Conservation (phyloP, 64 coral and sea anemone genomes). For the Acropora yongei region DNA sequence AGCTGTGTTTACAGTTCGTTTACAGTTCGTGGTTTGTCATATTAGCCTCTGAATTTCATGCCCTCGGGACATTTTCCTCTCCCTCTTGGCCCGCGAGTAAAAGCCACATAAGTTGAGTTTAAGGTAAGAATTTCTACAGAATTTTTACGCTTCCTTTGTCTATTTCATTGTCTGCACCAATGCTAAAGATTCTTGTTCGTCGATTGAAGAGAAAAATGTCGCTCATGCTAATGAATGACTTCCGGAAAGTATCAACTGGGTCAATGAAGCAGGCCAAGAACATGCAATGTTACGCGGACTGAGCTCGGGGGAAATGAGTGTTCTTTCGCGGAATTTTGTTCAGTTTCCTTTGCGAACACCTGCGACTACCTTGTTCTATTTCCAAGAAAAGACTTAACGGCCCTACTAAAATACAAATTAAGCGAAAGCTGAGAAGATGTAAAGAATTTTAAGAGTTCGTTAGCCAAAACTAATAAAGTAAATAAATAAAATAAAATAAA, state of each 20-base stretch:
- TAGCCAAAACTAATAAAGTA: too few relatives aligned
- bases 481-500: too few relatives aligned
- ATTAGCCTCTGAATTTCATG: not conserved
- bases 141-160: not conserved
- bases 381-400: not conserved
- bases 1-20: not conserved
- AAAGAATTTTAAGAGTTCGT: not conserved
- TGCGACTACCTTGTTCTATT: not conserved
- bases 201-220: not conserved
- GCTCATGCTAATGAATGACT: not conserved
- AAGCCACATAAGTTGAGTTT: not conserved
- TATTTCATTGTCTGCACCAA: not conserved
- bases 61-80: not conserved
- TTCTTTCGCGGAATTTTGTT: not conserved
- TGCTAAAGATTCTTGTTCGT: not conserved
- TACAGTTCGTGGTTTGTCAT: not conserved
- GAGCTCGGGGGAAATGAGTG: not conserved
- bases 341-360: not conserved
- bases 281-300: not conserved
- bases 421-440: not conserved
- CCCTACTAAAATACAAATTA: not conserved
- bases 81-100: not conserved
- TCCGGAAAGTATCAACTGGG: not conserved
- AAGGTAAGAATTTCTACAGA: not conserved
- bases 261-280: not conserved